Evolutionary conservation across 2,113 vertebrate species (phyloP).

Genomic region (Hucho hucho): DNA sequence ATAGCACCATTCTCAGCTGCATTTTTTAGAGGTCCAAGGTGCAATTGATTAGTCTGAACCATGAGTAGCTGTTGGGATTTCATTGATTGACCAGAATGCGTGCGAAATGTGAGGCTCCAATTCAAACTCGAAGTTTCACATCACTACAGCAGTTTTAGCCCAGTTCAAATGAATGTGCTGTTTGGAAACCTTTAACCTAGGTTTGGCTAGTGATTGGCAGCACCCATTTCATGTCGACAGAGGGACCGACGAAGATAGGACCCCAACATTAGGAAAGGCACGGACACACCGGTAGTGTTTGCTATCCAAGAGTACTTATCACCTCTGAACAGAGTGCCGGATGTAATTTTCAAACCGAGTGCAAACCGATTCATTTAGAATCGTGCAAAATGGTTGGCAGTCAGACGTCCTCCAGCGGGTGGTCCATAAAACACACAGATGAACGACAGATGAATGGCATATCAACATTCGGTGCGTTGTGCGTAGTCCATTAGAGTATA

Average conservation of each 20-base stretch:
- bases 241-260: conserved; percentile 28
- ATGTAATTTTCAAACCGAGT: no score
- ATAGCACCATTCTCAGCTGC: conserved; percentile 29
- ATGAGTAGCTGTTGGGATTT: conserved; percentile 37
- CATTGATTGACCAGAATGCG: conserved; percentile 48
- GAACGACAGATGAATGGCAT: no score
- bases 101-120: conserved; percentile 16
- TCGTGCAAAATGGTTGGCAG: no score
- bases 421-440: no score
- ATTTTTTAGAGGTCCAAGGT: conserved; percentile 46
- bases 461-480: no score
- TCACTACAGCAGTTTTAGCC: conserved; percentile 25
- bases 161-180: conserved; percentile 32
- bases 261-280: conserved; percentile 44
- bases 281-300: no score
- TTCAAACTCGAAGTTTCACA: background rate
- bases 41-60: conserved; percentile 59
- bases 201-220: conserved; percentile 29
- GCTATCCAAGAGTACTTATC: no score
- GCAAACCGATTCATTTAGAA: no score
- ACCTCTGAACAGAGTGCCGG: no score
- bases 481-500: conserved; percentile 16
- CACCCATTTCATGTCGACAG: conserved; percentile 37
- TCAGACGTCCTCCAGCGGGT: no score
- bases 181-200: conserved; percentile 26